A percentile compares a stretch with the other conserved stretches of the same genome.
Evolutionary conservation across 2,797 vertebrate genomes (phyloP).

Genomic region (Psittacula echo): DNA sequence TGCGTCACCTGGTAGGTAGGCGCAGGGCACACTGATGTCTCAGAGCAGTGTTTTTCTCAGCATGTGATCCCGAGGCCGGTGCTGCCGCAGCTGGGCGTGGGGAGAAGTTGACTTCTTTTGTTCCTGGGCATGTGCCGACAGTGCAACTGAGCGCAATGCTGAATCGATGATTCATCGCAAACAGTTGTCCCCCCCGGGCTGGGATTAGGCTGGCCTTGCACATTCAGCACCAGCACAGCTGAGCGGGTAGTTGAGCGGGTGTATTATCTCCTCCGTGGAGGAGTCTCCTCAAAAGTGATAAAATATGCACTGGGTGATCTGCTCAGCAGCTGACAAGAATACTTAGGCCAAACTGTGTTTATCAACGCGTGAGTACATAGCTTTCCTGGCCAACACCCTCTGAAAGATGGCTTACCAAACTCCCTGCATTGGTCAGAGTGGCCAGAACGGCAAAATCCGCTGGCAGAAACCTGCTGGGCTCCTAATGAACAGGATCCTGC

Average conservation of each 20-base stretch:
- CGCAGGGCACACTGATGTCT: rapidly evolving
- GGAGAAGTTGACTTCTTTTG: neutral
- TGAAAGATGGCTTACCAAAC: neutral
- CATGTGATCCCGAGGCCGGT: rapidly evolving
- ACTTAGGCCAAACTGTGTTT: neutral
- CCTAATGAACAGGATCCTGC: neutral
- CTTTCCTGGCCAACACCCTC: neutral
- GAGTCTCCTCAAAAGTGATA: neutral
- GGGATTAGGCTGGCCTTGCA: neutral
- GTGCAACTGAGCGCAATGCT: neutral
- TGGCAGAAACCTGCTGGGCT: neutral
- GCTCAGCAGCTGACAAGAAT: neutral
- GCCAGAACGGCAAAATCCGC: neutral
- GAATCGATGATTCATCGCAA: rapidly evolving
- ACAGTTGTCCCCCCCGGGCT: rapidly evolving
- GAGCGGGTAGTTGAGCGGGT: rapidly evolving
- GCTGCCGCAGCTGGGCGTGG: neutral
- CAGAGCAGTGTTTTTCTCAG: neutral
- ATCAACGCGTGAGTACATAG: rapidly evolving
- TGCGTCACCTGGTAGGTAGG: rapidly evolving
- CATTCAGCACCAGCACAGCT: neutral
- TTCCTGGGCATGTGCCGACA: neutral
- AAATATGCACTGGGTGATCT: neutral
- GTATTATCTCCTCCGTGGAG: neutral
- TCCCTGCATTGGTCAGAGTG: rapidly evolving